Evolutionary conservation across 2,797 vertebrate species (phyloP), one percentile per base, ranked within the genome.

Genomic region (Tachyglossus aculeatus): DNA sequence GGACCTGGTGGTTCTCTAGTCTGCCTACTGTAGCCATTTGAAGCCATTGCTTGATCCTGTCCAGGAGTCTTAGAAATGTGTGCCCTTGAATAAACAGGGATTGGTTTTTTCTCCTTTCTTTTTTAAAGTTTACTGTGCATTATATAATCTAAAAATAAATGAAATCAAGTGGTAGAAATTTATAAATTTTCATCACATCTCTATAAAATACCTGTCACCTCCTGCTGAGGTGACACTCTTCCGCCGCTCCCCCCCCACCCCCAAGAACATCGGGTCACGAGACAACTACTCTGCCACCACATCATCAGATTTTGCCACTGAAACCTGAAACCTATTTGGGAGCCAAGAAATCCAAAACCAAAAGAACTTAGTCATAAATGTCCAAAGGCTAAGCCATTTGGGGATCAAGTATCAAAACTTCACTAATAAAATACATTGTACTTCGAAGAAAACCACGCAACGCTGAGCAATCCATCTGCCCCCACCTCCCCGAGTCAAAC

Each of bases 51-150:
- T 69, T 8, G 38, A 67, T 55, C 41, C 6, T 1, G 48, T 15
- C 59, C 65, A 52, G 48, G 12, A 54, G 12, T 24, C 27, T 57
- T 59, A 47, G 39, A 38, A 51, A 48, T 4, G 47, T 80, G 79
- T 76, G 78, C 82, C 78, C 73, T 74, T 36, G 0, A 88, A 90
- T 88, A 91, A 91, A 89, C 89, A 87, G 82, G 61, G 34, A 51
- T 41, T 63, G 15, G 3, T 21, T 57, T 39, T 44, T 51, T 13
- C 11, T 45, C 36, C 36, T 31, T 50, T 37, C 59, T 62, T 80
- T 71, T 48, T 39, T 74, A 70, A 71, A 71, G 77, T 86, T 84
- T 61, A 75, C 75, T 87, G 88, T 83, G 82, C 86, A 77, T 76
- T 66, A 83, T 78, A 86, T 75, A 81, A 75, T 77, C 76, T 81